phyloP scores from a whole-genome alignment of 2,888 invertebrate species.

The Mamestra brassicae region DNA sequence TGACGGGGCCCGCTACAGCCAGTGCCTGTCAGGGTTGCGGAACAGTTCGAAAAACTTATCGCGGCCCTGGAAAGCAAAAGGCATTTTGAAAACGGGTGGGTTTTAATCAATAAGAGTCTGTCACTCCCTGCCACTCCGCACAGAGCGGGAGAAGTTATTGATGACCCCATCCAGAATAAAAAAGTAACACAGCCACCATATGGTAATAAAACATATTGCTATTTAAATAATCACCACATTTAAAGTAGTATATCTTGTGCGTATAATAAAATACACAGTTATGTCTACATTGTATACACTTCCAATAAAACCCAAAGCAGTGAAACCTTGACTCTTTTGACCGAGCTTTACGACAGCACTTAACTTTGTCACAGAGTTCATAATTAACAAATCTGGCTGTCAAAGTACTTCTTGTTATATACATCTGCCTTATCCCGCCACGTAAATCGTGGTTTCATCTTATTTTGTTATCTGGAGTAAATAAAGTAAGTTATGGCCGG shows the following conservation, averaged over 20 bases:
- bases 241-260: neutral
- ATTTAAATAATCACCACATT: too few relatives aligned
- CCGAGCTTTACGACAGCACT: constrained; percentile 31
- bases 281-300: neutral
- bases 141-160: neutral
- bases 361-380: constrained; percentile 24
- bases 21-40: too few relatives aligned
- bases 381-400: constrained; percentile 42
- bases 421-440: constrained; percentile 28
- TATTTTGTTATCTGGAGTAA: constrained; percentile 22
- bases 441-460: constrained; percentile 28
- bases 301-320: constrained; percentile 28
- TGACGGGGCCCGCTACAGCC: too few relatives aligned
- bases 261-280: constrained; percentile 2
- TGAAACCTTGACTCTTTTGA: constrained; percentile 27
- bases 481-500: constrained; percentile 11
- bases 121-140: neutral
- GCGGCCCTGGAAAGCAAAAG: too few relatives aligned
- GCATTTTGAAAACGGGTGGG: too few relatives aligned
- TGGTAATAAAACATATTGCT: neutral
- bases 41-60: too few relatives aligned
- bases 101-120: too few relatives aligned
- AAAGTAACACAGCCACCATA: neutral
- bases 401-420: constrained; percentile 26
- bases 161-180: neutral